Evolutionary conservation across 2,888 invertebrate species (phyloP), one percentile per base, ranked within the genome.

Genomic region (Adela reaumurella): DNA sequence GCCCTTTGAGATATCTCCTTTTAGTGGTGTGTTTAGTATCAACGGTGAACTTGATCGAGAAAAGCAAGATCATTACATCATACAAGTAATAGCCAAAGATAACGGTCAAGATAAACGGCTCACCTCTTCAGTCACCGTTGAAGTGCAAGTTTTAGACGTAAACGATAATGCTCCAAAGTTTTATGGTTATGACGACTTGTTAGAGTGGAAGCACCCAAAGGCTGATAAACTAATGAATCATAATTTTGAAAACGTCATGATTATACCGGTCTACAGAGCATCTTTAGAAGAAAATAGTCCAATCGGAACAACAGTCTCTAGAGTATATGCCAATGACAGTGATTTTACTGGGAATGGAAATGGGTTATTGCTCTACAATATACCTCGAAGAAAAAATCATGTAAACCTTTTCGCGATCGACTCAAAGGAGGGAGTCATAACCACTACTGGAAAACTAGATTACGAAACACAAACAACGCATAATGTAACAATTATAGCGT

Each of bases 341-440:
- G 94, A 94, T 64, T 91, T 90, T 56, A 70, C 85, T 43, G 90
- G 90, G 1, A 92, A 93, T 60, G 93, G 93, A n/a, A 94, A 94
- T 60, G 93, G 93, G 0, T 68, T 92, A 43, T 85, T 94, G 2
- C 69, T 93, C 1, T 94, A 89, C 56, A 89, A 89, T 56, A 74
- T 93, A 44, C 83, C 86, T 0, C 85, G 88, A 52, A 81, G 81
- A 53, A 86, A 83, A 53, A 81, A 84, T 58, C 79, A 83, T 41
- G 70, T 83, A 1, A 83, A 82, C 59, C 66, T 88, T 43, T 93
- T 94, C 62, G 80, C 87, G 17, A 89, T 94, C 47, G 93, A 94
- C 63, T 92, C 91, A 0, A 89, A 92, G 59, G 92, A 93, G 60
- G 94, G 94, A 10, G 81, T 88, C 1, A 83, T 94, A 0, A 88